Evolutionary conservation across 1,140 invertebrate genomes (phyloP).

Genomic region (Anoplophora glabripennis): DNA sequence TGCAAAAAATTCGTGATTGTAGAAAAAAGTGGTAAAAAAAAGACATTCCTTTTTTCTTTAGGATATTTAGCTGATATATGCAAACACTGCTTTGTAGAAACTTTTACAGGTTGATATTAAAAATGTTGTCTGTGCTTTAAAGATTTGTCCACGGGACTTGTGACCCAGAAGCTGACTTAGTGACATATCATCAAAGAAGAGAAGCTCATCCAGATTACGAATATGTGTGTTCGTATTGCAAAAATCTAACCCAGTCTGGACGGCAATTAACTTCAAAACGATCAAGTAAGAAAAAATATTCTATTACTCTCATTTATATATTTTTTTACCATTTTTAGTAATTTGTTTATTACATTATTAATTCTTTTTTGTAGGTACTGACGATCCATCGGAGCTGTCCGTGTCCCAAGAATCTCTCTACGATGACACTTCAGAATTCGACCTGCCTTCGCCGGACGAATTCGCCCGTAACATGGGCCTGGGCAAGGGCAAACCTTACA

Average conservation of each 20-base stretch:
- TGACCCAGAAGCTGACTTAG: conserved; percentile 82
- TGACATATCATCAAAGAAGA: conserved; percentile 73
- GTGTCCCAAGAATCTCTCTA: conserved; percentile 69
- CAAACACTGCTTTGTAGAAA: too few species aligned
- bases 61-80: too few species aligned
- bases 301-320: not conserved
- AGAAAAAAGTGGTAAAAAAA: too few species aligned
- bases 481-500: conserved; percentile 76
- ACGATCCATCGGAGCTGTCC: conserved; percentile 61
- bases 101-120: too few species aligned
- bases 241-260: conserved; percentile 58
- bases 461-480: conserved; percentile 59
- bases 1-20: too few species aligned
- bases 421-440: conserved; percentile 63
- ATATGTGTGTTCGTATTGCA: conserved; percentile 85
- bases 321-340: too few species aligned
- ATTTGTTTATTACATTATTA: conserved; percentile 27
- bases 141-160: conserved; percentile 92
- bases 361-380: conserved; percentile 52
- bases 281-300: conserved; percentile 63
- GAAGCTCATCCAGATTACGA: conserved; percentile 81
- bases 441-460: conserved; percentile 49
- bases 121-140: too few species aligned
- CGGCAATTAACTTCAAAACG: conserved; percentile 41
- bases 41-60: too few species aligned